Conservation (phyloP, 2,888 invertebrate genomes). For the Drosophila setosimentum region DNA sequence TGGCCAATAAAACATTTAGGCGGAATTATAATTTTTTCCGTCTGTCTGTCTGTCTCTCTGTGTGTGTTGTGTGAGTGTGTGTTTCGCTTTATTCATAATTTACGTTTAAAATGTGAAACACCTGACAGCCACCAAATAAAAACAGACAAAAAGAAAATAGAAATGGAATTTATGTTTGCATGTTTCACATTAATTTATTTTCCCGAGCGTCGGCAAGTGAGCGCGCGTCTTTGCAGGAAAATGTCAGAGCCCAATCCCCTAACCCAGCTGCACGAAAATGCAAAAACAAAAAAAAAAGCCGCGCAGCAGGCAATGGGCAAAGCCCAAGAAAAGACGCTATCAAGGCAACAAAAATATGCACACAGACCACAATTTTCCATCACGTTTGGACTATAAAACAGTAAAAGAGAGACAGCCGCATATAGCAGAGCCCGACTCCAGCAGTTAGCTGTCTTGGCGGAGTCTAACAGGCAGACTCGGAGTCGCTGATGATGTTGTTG, state of each 20-base stretch:
- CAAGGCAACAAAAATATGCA: conserved; percentile 28
- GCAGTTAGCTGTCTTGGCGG: conserved; percentile 11
- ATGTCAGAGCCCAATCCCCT: conserved; percentile 26
- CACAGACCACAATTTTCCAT: conserved; percentile 68
- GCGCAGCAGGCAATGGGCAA: conserved; percentile 42
- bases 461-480: conserved; percentile 29
- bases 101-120: conserved; percentile 81
- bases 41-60: not conserved
- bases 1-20: conserved; percentile 79
- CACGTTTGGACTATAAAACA: conserved; percentile 79
- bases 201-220: conserved; percentile 48
- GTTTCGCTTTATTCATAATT: conserved; percentile 75
- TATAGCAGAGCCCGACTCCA: not conserved
- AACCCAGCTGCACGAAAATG: conserved; percentile 47
- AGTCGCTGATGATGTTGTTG: conserved; percentile 73
- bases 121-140: conserved; percentile 77
- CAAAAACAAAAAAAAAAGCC: conserved; percentile 30
- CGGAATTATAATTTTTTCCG: conserved; percentile 71
- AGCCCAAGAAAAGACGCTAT: conserved; percentile 28
- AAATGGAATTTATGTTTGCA: conserved; percentile 82
- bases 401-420: conserved; percentile 34
- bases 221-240: conserved; percentile 47
- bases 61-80: conserved; percentile 11
- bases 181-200: conserved; percentile 83
- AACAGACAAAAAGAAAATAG: conserved; percentile 40